Percentiles rank a stretch among this genome's conserved stretches.
phyloP scores from a whole-genome alignment of 2,888 invertebrate genomes.

The Cartodere bifasciata region DNA sequence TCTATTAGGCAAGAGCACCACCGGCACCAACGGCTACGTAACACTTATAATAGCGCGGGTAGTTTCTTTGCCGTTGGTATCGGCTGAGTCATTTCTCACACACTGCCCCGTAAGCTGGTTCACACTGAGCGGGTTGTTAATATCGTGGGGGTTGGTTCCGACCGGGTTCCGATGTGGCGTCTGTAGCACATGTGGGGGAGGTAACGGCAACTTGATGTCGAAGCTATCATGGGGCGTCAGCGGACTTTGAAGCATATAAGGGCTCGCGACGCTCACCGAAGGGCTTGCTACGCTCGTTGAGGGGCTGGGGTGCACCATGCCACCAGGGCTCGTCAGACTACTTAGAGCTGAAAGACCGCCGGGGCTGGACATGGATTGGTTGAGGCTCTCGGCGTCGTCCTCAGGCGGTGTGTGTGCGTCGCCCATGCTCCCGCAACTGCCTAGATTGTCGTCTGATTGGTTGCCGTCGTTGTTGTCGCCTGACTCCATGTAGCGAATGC shows the following conservation, averaged over 20 bases:
- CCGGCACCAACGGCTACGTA: constrained; percentile 28
- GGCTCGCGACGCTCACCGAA: constrained; percentile 45
- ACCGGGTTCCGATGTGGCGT: constrained; percentile 60
- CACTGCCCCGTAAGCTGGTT: constrained; percentile 74
- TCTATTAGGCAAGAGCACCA: no score
- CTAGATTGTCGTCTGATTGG: constrained; percentile 60
- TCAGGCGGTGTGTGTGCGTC: constrained; percentile 57
- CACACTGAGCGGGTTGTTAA: constrained; percentile 84
- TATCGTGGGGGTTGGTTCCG: constrained; percentile 82
- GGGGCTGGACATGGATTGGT: constrained; percentile 46
- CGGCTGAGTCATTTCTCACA: constrained; percentile 30
- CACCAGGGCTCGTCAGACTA: constrained; percentile 54
- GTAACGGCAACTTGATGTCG: constrained; percentile 32
- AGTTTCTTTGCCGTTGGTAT: constrained; percentile 30
- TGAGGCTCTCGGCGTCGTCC: constrained; percentile 50
- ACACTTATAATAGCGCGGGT: constrained; percentile 35
- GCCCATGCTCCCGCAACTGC: constrained; percentile 68
- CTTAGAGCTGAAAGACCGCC: constrained; percentile 55
- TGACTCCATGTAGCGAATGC: constrained; percentile 90
- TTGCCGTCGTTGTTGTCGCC: constrained; percentile 49
- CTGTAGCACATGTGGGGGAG: constrained; percentile 32
- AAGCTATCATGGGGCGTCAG: constrained; percentile 32
- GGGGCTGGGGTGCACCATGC: constrained; percentile 64
- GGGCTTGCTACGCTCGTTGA: constrained; percentile 58
- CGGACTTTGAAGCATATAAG: constrained; percentile 42